Conservation (phyloP, 2,888 invertebrate genomes). For the Malacosoma neustria region DNA sequence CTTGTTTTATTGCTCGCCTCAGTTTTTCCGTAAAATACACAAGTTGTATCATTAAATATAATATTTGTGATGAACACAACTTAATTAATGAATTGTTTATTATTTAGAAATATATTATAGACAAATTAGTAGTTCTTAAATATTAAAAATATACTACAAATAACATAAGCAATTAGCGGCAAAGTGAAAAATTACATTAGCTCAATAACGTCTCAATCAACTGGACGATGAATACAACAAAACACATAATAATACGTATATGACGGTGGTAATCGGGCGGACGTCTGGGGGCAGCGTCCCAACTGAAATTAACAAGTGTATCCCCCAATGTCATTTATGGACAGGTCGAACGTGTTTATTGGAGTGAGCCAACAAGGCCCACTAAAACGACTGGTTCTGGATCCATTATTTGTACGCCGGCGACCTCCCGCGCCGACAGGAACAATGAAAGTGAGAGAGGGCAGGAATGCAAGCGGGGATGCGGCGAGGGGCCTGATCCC, state of each 20-base stretch:
- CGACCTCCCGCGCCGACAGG: conserved; percentile 70
- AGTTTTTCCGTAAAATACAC: no score
- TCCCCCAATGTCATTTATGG: conserved; percentile 56
- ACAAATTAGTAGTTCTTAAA: no score
- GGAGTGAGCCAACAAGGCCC: conserved; percentile 48
- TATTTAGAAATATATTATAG: no score
- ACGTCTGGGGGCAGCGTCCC: conserved; percentile 8
- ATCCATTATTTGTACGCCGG: conserved; percentile 57
- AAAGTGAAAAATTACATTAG: not conserved
- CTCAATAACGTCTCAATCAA: not conserved
- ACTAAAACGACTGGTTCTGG: conserved; percentile 58
- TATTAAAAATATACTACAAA: no score
- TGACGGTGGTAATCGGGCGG: conserved; percentile 2
- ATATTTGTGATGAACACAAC: no score
- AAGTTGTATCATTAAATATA: no score
- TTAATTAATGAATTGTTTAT: no score
- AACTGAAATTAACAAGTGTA: conserved; percentile 37
- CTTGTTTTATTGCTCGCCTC: no score
- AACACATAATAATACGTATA: conserved; percentile 5
- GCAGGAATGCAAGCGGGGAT: conserved; percentile 60
- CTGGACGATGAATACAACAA: not conserved
- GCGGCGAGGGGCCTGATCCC: conserved; percentile 44
- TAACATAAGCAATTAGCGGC: no score
- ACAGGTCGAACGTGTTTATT: conserved; percentile 54
- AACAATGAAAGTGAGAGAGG: conserved; percentile 74